Evolutionary conservation across 1,140 invertebrate species (phyloP).

Genomic region (Lethocerus indicus): DNA sequence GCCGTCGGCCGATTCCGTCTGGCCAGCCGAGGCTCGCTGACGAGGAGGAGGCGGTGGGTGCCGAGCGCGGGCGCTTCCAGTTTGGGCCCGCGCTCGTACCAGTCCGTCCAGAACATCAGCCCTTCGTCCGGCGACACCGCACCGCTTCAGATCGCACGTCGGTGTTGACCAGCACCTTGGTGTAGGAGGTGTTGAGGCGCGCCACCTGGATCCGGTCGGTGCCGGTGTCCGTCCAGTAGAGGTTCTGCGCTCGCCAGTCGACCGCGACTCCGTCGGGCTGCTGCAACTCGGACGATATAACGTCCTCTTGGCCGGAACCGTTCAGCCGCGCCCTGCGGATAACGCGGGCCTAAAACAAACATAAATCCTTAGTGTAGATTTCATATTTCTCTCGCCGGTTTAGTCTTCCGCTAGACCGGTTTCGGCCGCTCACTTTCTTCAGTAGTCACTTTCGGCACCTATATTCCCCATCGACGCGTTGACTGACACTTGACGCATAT

Average conservation of each 20-base stretch:
- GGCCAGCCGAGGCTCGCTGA: slow-evolving; percentile 61
- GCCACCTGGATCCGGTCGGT: slow-evolving; percentile 76
- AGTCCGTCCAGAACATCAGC: slow-evolving; percentile 93
- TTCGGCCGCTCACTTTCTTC: too few relatives aligned
- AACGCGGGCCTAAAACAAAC: slow-evolving; percentile 28
- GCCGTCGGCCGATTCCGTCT: slow-evolving; percentile 92
- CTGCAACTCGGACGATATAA: slow-evolving; percentile 60
- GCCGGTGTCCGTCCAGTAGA: slow-evolving; percentile 85
- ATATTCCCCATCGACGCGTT: slow-evolving; percentile 20
- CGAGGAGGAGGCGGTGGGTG: slow-evolving; percentile 49
- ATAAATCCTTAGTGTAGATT: neutral
- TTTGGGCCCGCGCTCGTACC: slow-evolving; percentile 77
- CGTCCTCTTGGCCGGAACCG: slow-evolving; percentile 49
- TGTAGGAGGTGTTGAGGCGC: slow-evolving; percentile 10
- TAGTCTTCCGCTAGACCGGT: too few relatives aligned
- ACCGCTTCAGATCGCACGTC: too few relatives aligned
- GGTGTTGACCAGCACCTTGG: too few relatives aligned
- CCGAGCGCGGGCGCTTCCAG: slow-evolving; percentile 82
- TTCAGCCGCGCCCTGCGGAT: slow-evolving; percentile 45
- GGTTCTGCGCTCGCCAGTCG: slow-evolving; percentile 76
- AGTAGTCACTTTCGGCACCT: too few relatives aligned
- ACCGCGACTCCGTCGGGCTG: slow-evolving; percentile 77
- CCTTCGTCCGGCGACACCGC: slow-evolving; percentile 63
- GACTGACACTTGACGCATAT: too few relatives aligned
- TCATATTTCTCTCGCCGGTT: too few relatives aligned